Evolutionary conservation across 2,888 invertebrate genomes (phyloP).

Genomic region (Agriopis marginaria): DNA sequence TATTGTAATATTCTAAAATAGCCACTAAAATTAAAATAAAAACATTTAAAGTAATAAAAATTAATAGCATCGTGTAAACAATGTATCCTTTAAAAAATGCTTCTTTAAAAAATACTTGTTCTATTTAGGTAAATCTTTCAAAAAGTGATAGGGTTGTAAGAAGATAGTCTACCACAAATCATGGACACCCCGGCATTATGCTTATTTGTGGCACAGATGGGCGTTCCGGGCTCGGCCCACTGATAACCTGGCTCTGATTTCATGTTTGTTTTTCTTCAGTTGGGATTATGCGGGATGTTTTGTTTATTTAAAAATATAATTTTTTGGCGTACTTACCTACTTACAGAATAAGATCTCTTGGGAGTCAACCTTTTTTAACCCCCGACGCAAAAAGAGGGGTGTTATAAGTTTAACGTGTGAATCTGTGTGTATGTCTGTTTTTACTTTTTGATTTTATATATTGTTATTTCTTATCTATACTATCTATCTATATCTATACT

Average conservation of each 20-base stretch:
- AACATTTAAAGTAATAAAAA: too few relatives aligned
- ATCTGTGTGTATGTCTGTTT: too few relatives aligned
- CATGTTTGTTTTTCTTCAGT: constrained; percentile 50
- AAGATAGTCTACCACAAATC: constrained; percentile 8
- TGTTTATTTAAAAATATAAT: constrained; percentile 59
- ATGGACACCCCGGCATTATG: constrained; percentile 45
- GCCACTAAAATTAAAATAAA: too few relatives aligned
- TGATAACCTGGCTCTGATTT: constrained; percentile 64
- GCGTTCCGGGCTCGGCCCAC: constrained; percentile 54
- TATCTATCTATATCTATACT: too few relatives aligned
- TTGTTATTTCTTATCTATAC: too few relatives aligned
- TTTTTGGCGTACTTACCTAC: constrained; percentile 23
- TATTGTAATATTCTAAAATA: too few relatives aligned
- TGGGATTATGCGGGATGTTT: constrained; percentile 29
- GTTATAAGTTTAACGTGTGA: too few relatives aligned
- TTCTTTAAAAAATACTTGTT: too few relatives aligned
- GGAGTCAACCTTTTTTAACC: constrained; percentile 22
- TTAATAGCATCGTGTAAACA: too few relatives aligned
- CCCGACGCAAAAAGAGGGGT: too few relatives aligned
- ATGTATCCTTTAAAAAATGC: too few relatives aligned
- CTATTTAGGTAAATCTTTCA: not conserved
- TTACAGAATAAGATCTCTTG: constrained; percentile 15
- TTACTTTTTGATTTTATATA: too few relatives aligned
- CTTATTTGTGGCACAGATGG: constrained; percentile 52
- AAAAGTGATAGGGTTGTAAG: not conserved